Percentiles rank a stretch among this genome's conserved stretches.
Evolutionary conservation across 2,113 vertebrate genomes (phyloP).

Genomic region (Aspidoscelis tigris): DNA sequence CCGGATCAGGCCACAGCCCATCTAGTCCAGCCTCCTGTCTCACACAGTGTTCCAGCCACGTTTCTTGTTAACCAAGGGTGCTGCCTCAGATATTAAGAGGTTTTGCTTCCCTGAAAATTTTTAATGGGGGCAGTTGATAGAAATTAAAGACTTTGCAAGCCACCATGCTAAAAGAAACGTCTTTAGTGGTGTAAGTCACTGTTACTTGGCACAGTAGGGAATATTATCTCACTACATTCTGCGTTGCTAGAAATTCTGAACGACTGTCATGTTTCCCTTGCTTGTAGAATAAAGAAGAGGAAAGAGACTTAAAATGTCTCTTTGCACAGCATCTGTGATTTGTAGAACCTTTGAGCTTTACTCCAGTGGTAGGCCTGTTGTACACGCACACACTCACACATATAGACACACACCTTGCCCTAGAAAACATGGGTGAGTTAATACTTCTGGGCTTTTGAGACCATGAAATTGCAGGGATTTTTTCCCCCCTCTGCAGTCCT

Average conservation of each 20-base stretch:
- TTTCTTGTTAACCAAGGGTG: no score
- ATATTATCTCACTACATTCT: not conserved
- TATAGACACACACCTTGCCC: not conserved
- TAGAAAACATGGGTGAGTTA: not conserved
- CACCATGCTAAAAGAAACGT: not conserved
- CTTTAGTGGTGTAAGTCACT: not conserved
- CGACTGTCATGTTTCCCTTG: not conserved
- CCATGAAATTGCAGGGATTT: not conserved
- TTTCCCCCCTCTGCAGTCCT: not conserved
- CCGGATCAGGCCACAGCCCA: no score
- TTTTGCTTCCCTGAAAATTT: no score
- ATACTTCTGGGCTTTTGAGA: constrained; percentile 11
- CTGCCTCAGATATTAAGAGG: no score
- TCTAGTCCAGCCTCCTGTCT: no score
- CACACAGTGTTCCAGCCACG: no score
- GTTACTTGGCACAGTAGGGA: not conserved
- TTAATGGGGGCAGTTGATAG: not conserved
- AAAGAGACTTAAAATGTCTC: not conserved
- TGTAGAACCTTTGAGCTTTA: not conserved
- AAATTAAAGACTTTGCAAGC: not conserved
- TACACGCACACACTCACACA: no score
- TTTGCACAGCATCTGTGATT: not conserved
- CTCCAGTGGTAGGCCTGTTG: not conserved
- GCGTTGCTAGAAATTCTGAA: not conserved
- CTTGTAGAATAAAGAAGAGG: not conserved